A percentile compares a stretch with the other conserved stretches of the same genome.
phyloP scores from a whole-genome alignment of 1,140 invertebrate genomes.

The Bathynomus jamesi region DNA sequence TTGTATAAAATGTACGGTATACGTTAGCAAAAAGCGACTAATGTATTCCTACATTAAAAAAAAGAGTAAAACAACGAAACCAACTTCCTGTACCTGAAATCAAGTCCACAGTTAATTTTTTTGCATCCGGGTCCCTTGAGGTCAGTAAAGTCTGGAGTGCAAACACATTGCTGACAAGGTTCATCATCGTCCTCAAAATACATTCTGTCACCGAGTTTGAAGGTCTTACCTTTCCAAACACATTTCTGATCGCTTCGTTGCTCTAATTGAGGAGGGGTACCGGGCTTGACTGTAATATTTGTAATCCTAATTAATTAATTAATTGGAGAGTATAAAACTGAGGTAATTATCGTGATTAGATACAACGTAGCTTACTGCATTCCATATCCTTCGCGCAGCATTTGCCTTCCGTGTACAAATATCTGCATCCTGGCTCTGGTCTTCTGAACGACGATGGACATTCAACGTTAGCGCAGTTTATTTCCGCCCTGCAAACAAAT shows the following conservation, averaged over 20 bases:
- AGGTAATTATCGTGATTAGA: too few relatives aligned
- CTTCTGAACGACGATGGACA: conserved; percentile 20
- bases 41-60: too few relatives aligned
- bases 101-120: conserved; percentile 3
- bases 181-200: conserved; percentile 6
- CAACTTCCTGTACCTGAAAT: too few relatives aligned
- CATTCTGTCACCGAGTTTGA: conserved; percentile 8
- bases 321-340: too few relatives aligned
- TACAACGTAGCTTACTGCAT: conserved; percentile 24
- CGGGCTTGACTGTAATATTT: too few relatives aligned
- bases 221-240: background rate
- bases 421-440: conserved; percentile 11
- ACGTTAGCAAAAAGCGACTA: too few relatives aligned
- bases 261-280: too few relatives aligned
- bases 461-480: conserved; percentile 21
- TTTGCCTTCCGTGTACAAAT: conserved; percentile 10
- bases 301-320: too few relatives aligned
- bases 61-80: too few relatives aligned
- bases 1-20: too few relatives aligned
- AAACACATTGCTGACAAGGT: conserved; percentile 4
- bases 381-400: conserved; percentile 21
- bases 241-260: too few relatives aligned
- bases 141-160: conserved; percentile 3
- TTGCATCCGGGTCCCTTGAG: background rate
- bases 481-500: conserved; percentile 11